A percentile compares a stretch with the other conserved stretches of the same genome.
These are phyloP conservation scores for Hypanus sabinus DNA, from an alignment of 2,113 vertebrate genomes.

Conservation along the genomic window DNA sequence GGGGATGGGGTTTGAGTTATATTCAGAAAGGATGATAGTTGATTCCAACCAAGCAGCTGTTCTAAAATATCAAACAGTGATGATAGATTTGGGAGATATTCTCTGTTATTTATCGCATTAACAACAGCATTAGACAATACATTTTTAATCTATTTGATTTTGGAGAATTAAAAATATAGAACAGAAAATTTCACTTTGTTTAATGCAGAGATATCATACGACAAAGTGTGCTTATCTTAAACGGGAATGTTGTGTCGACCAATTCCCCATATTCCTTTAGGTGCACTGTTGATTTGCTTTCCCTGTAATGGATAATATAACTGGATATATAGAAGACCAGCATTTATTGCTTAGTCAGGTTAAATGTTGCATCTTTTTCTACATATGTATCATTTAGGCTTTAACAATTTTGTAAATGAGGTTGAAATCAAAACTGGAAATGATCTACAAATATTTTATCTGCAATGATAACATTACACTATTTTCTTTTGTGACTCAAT, in stretches of 20 bases:
- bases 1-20: background rate
- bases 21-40: background rate
- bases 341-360: background rate
- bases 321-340: background rate
- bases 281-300: background rate
- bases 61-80: background rate
- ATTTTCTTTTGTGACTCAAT: too few species aligned
- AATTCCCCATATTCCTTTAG: too few species aligned
- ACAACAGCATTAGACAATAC: background rate
- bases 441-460: background rate
- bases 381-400: background rate
- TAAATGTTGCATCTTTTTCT: background rate
- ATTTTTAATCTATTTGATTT: background rate
- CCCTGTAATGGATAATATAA: background rate
- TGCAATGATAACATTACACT: background rate
- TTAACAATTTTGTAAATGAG: background rate
- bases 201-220: too few species aligned
- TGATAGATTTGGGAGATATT: background rate
- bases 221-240: too few species aligned
- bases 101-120: background rate
- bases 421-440: background rate
- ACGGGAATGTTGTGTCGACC: too few species aligned
- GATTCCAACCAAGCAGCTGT: background rate
- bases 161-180: too few species aligned
- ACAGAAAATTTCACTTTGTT: background rate